A percentile compares a stretch with the other conserved stretches of the same genome.
phyloP scores from a whole-genome alignment of 2,113 vertebrate species.

The Gobius niger region DNA sequence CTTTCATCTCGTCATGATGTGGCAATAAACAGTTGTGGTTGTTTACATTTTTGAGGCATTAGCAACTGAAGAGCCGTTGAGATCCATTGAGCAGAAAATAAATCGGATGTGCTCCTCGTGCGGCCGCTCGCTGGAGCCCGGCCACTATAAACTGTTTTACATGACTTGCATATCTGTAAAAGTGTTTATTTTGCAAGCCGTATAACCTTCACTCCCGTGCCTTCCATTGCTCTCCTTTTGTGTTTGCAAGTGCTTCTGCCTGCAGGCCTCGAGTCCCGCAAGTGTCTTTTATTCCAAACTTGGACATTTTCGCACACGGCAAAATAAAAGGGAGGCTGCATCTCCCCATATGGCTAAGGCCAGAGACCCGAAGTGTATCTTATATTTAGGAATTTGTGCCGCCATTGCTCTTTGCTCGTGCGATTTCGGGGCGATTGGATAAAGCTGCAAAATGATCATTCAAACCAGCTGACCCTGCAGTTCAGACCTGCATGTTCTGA shows the following conservation, averaged over 20 bases:
- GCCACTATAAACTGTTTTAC: constrained; percentile 24
- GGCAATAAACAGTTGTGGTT: too few relatives aligned
- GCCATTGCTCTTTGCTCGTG: not conserved
- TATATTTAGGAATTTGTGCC: constrained; percentile 20
- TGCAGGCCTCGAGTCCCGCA: not conserved
- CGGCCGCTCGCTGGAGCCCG: constrained; percentile 33
- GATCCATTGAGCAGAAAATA: constrained; percentile 69
- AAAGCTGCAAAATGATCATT: not conserved
- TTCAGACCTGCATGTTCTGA: too few relatives aligned
- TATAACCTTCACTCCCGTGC: constrained; percentile 1
- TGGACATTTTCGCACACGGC: constrained; percentile 32
- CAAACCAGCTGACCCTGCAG: too few relatives aligned
- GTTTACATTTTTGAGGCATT: too few relatives aligned
- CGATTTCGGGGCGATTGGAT: not conserved
- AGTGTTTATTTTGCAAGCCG: constrained; percentile 5
- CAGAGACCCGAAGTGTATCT: constrained; percentile 16
- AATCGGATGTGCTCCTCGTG: constrained; percentile 70
- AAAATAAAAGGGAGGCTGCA: constrained; percentile 2
- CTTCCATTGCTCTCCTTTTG: constrained; percentile 9
- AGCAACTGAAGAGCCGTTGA: too few relatives aligned
- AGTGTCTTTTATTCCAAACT: constrained; percentile 31
- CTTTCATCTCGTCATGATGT: too few relatives aligned
- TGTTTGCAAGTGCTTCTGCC: not conserved
- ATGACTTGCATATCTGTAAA: constrained; percentile 12
- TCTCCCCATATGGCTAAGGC: constrained; percentile 31